Conservation (phyloP, 2,113 vertebrate species). For the Corythaeola cristata region DNA sequence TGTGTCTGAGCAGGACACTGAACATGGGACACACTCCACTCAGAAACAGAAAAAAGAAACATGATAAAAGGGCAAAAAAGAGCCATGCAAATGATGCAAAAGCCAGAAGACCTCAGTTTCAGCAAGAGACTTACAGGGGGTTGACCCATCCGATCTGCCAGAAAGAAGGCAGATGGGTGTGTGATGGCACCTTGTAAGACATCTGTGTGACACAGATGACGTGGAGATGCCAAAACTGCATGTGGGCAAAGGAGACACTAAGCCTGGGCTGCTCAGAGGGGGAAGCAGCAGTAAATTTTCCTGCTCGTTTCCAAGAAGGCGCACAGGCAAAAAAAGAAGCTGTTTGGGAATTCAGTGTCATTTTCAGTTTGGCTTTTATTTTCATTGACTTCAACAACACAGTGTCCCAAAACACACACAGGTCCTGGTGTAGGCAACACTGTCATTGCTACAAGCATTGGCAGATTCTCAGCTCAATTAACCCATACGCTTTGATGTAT, state of each 20-base stretch:
- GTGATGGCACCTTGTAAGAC: neutral
- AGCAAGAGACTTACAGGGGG: neutral
- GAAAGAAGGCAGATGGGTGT: neutral
- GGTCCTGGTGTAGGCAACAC: constrained; percentile 19
- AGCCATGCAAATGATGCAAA: neutral
- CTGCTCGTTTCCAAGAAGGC: neutral
- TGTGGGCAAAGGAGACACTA: fast-evolving
- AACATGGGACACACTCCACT: fast-evolving
- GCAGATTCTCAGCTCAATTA: constrained; percentile 35
- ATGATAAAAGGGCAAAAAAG: neutral
- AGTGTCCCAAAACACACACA: constrained; percentile 29
- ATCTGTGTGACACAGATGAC: fast-evolving
- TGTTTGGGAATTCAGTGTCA: neutral
- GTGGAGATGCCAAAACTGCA: neutral
- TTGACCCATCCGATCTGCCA: neutral
- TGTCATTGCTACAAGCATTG: constrained; percentile 62
- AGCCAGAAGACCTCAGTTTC: neutral
- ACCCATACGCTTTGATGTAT: neutral
- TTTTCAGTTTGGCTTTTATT: constrained; percentile 66
- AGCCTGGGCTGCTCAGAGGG: neutral
- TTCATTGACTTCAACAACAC: constrained; percentile 58
- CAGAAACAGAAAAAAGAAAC: neutral
- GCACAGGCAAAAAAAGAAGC: neutral
- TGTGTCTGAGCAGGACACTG: neutral
- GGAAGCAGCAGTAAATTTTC: neutral